phyloP scores from a whole-genome alignment of 2,797 vertebrate genomes.

The Huso huso region DNA sequence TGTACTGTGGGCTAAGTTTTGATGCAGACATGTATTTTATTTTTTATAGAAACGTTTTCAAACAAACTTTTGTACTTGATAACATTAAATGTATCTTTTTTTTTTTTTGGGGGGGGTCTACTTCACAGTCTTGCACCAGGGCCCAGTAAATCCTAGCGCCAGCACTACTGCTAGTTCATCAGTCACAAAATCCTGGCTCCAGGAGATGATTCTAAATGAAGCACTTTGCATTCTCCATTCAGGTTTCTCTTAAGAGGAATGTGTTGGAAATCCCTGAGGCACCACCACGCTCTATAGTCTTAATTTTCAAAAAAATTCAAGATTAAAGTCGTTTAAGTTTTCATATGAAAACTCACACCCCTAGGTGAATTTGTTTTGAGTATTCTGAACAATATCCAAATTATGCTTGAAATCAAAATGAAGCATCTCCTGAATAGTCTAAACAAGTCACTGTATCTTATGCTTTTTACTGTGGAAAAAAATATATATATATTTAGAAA shows the following conservation, averaged over 20 bases:
- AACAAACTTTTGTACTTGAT: too few relatives aligned
- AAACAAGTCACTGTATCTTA: too few relatives aligned
- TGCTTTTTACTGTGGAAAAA: too few relatives aligned
- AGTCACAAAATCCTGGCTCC: conserved; percentile 63
- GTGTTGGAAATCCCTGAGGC: conserved; percentile 57
- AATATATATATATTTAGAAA: too few relatives aligned
- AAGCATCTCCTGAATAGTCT: too few relatives aligned
- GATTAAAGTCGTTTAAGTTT: conserved; percentile 71
- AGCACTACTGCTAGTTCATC: conserved; percentile 46
- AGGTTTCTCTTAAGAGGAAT: conserved; percentile 58
- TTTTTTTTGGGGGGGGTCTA: neutral
- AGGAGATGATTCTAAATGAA: conserved; percentile 66
- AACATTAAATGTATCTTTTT: conserved; percentile 13
- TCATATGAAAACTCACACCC: conserved; percentile 62
- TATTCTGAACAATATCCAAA: conserved; percentile 54
- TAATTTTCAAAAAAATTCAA: conserved; percentile 66
- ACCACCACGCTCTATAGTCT: conserved; percentile 52
- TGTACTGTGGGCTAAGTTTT: too few relatives aligned
- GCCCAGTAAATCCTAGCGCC: conserved; percentile 33
- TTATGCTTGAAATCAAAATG: too few relatives aligned
- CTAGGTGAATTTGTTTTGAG: conserved; percentile 66
- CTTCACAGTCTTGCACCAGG: conserved; percentile 8
- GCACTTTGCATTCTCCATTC: conserved; percentile 69
- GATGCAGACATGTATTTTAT: too few relatives aligned
- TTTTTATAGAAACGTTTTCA: too few relatives aligned